Conservation (phyloP, 2,797 vertebrate genomes). For the Sebastes reedi region DNA sequence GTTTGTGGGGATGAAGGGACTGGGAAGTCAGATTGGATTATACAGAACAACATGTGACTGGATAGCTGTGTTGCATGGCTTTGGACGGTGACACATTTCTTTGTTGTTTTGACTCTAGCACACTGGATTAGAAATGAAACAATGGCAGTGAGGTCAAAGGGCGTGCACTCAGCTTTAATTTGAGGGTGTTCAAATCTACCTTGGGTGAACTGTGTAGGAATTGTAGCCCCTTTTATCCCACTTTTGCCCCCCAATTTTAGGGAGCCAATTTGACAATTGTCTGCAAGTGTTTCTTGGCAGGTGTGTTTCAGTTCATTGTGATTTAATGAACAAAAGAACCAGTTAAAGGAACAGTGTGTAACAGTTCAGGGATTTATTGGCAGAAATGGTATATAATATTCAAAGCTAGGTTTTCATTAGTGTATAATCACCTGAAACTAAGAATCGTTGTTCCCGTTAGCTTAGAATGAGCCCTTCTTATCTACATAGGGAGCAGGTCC, state of each 20-base stretch:
- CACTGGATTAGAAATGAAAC: slow-evolving; percentile 17
- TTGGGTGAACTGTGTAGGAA: neutral
- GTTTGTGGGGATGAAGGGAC: slow-evolving; percentile 16
- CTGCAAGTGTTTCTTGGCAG: neutral
- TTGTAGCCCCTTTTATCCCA: neutral
- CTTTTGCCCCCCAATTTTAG: neutral
- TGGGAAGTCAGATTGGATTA: slow-evolving; percentile 45
- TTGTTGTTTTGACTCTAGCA: neutral
- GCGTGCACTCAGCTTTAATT: neutral
- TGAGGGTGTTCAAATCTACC: neutral
- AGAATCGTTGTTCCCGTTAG: no score
- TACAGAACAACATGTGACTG: neutral
- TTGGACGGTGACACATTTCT: slow-evolving; percentile 20
- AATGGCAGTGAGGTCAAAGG: neutral
- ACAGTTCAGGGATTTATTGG: no score
- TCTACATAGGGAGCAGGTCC: no score
- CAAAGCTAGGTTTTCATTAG: no score
- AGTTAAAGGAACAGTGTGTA: no score
- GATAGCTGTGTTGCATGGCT: neutral
- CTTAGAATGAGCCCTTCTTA: no score
- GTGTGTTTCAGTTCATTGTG: neutral
- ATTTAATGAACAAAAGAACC: no score
- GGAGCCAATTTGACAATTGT: neutral
- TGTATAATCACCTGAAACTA: no score
- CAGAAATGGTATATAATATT: no score